Evolutionary conservation across 2,888 invertebrate genomes (phyloP).

Genomic region (Cartodere bifasciata): DNA sequence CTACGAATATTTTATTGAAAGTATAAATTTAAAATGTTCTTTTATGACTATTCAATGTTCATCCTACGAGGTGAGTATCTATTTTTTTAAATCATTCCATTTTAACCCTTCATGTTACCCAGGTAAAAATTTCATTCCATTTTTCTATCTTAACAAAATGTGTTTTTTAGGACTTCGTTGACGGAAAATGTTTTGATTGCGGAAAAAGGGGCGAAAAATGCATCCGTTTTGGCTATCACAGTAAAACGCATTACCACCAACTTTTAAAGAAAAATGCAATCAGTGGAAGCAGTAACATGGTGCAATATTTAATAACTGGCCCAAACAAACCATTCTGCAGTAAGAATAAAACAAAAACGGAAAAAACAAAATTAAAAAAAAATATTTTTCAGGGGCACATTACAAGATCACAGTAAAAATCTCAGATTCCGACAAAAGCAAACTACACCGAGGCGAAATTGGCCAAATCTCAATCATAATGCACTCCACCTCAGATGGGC

Average conservation of each 20-base stretch:
- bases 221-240: conserved; percentile 56
- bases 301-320: conserved; percentile 63
- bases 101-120: not conserved
- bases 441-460: conserved; percentile 64
- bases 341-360: conserved; percentile 35
- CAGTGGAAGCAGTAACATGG: conserved; percentile 39
- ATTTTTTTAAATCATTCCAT: conserved; percentile 4
- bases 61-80: conserved; percentile 51
- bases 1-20: conserved; percentile 73
- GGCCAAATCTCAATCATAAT: conserved; percentile 57
- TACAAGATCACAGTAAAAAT: conserved; percentile 64
- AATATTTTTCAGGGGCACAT: conserved; percentile 62
- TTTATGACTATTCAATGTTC: conserved; percentile 69
- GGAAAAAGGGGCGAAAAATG: conserved; percentile 50
- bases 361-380: no score
- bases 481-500: conserved; percentile 44
- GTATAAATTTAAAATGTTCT: conserved; percentile 63
- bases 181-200: conserved; percentile 59
- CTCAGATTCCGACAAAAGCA: conserved; percentile 58
- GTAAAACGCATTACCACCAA: conserved; percentile 41
- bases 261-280: conserved; percentile 36
- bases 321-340: conserved; percentile 62
- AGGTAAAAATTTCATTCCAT: not conserved
- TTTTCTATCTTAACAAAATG: conserved; percentile 7
- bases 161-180: conserved; percentile 46